phyloP scores from a whole-genome alignment of 2,888 invertebrate genomes.

The Patella caerulea region DNA sequence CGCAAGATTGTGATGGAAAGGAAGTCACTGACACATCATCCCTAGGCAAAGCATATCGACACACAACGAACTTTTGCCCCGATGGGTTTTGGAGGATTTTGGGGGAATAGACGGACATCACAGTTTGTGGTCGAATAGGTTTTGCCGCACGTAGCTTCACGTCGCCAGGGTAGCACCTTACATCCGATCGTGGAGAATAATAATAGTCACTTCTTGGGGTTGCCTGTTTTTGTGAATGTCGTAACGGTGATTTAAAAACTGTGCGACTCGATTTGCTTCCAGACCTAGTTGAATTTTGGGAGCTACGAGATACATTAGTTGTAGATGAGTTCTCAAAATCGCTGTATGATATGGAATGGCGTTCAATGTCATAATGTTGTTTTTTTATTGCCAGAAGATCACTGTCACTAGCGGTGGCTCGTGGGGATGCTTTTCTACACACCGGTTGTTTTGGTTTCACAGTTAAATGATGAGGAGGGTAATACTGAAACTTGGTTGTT shows the following conservation, averaged over 20 bases:
- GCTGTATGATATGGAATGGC: not conserved
- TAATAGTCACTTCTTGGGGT: not conserved
- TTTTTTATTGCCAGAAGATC: not conserved
- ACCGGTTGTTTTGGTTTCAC: not conserved
- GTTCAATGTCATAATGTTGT: not conserved
- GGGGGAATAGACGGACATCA: not conserved
- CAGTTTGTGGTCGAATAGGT: not conserved
- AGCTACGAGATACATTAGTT: not conserved
- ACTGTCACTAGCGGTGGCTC: not conserved
- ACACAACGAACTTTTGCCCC: not conserved
- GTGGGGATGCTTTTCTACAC: not conserved
- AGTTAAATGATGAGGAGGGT: not conserved
- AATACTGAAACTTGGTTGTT: not conserved
- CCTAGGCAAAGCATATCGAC: not conserved
- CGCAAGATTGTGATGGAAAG: not conserved
- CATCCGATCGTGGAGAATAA: not conserved
- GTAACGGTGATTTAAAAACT: not conserved
- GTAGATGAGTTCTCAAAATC: not conserved
- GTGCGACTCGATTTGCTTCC: not conserved
- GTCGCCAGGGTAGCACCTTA: not conserved
- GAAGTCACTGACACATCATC: not conserved
- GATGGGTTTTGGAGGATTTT: not conserved
- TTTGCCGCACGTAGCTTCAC: not conserved
- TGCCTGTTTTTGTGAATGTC: not conserved
- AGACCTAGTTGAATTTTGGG: not conserved